A percentile compares a stretch with the other conserved stretches of the same genome.
Evolutionary conservation across 2,113 vertebrate species (phyloP).

Genomic region (Aphelocoma coerulescens): DNA sequence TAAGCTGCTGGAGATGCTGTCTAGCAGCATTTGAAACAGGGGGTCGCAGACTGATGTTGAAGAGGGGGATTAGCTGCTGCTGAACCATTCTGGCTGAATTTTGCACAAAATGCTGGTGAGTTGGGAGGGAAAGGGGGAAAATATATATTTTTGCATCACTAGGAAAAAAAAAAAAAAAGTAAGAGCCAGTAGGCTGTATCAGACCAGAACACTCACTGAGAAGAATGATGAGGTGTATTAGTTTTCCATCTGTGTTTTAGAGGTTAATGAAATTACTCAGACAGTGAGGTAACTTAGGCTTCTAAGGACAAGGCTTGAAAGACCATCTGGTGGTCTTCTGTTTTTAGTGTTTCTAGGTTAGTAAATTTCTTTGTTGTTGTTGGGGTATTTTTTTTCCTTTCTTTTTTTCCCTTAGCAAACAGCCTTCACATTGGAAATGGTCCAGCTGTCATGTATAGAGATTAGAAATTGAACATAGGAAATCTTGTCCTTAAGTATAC

Average conservation of each 20-base stretch:
- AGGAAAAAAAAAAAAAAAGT: not conserved
- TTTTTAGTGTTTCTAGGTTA: slow-evolving; percentile 24
- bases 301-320: slow-evolving; percentile 27
- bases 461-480: not conserved
- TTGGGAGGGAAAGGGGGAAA: fast-evolving
- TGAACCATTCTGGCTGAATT: not conserved
- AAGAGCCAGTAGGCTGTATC: not conserved
- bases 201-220: not conserved
- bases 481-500: not conserved
- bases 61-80: not conserved
- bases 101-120: not conserved
- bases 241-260: slow-evolving; percentile 10
- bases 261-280: slow-evolving; percentile 35
- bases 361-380: not conserved
- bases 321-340: slow-evolving; percentile 49
- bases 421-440: not conserved
- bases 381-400: not conserved
- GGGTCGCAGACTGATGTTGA: not conserved
- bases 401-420: not conserved
- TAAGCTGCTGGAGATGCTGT: slow-evolving; percentile 20
- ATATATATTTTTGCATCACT: not conserved
- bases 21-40: not conserved
- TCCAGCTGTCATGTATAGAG: not conserved
- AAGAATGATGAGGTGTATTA: not conserved
- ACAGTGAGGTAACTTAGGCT: slow-evolving; percentile 17